Base-by-base conservation (phyloP, 2,797 vertebrate genomes). In the Paedocypris micromegethes region DNA sequence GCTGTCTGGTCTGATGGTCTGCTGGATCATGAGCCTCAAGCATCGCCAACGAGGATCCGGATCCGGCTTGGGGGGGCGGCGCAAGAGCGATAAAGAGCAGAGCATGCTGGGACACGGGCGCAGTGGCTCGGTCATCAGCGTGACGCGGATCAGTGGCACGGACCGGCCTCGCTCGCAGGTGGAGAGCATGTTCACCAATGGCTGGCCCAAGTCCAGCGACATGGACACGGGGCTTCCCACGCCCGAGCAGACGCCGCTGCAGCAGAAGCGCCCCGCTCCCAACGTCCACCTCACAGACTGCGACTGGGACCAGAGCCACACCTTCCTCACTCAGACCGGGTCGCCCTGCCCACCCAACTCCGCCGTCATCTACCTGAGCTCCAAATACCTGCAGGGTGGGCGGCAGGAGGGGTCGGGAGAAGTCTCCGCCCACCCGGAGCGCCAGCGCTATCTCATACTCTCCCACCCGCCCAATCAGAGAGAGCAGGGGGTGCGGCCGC, bases 21-120 rank as follows among this genome's bases (percentile, higher is more conserved):
- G 96, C 83, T 97, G 95, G 93, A 92, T 95, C 79, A 93, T 97
- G 86, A 93, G 92, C 6, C 93, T 93, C 77, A 92, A 94, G n/a
- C 93, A 94, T 71, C 91, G 92, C 43, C 90, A 88, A 39, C 83
- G 82, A 0, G 65, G 84, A 1, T 61, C 83, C 0, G 85, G 82
- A 3, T 77, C 82, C 6, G 65, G 67, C 1, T 63, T 69, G n/a
- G 87, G 90, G 50, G 83, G 89, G 0, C 89, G 93, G 0, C 92
- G 92, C 75, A 94, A 92, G 41, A 75, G 73, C 51, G 94, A 98
- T 80, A 95, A 94, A 76, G 93, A 97, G 80, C 89, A 88, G 77
- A 91, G 86, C 77, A 90, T 94, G 83, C 85, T 96, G 77, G 91
- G 91, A 0, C 93, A 92, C 49, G 89, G 92, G n/a, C 91, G 89